Percentiles rank a stretch among this genome's conserved stretches.
These are phyloP conservation scores for Lapara coniferarum DNA, from an alignment of 2,888 invertebrate genomes.

Conservation along the genomic window DNA sequence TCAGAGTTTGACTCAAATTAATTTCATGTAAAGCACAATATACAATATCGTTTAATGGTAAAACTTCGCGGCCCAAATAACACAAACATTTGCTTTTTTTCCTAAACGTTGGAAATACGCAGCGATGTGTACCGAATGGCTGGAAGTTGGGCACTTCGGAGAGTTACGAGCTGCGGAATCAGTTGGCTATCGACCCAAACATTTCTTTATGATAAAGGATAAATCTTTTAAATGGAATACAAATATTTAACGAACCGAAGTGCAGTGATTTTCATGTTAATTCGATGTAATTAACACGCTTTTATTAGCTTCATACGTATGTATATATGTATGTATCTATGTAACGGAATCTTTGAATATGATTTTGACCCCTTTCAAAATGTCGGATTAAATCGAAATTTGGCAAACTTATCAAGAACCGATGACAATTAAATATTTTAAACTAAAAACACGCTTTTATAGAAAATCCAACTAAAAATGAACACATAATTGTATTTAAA, in stretches of 20 bases:
- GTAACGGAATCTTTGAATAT: no score
- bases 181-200: slow-evolving; percentile 25
- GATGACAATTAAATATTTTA: no score
- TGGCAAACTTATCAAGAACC: no score
- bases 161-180: slow-evolving; percentile 32
- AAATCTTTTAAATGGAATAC: slow-evolving; percentile 25
- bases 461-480: no score
- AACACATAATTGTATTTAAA: no score
- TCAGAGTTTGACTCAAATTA: background rate
- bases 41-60: background rate
- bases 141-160: slow-evolving; percentile 41
- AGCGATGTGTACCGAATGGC: slow-evolving; percentile 39
- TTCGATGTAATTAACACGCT: no score
- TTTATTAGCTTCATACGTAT: no score
- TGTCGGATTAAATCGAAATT: no score
- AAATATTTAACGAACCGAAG: background rate
- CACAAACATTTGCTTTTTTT: slow-evolving; percentile 16
- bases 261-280: no score
- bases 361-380: no score
- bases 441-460: no score
- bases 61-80: background rate
- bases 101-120: slow-evolving; percentile 39
- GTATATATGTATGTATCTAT: no score
- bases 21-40: background rate
- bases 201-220: slow-evolving; percentile 21